Conservation (phyloP, 1,140 invertebrate genomes). For the Brachionus calyciflorus region DNA sequence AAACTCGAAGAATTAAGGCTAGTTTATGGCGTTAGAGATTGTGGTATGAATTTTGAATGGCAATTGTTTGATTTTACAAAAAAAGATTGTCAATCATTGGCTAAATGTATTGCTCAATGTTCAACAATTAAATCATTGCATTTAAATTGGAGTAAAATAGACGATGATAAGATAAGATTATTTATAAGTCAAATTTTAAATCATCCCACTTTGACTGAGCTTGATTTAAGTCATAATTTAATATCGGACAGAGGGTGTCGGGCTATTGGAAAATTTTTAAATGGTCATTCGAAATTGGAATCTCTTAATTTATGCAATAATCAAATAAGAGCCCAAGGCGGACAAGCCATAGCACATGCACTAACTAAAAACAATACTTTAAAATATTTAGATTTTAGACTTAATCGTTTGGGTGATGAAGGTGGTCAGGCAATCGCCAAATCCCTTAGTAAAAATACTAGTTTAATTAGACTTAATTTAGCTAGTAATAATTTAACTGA, state of each 20-base stretch:
- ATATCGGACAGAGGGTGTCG: constrained; percentile 59
- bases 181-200: constrained; percentile 57
- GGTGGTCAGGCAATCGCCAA: constrained; percentile 56
- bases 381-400: constrained; percentile 53
- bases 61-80: constrained; percentile 61
- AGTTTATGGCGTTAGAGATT: constrained; percentile 59
- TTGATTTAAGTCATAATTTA: constrained; percentile 60
- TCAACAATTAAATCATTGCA: constrained; percentile 28
- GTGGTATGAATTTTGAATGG: constrained; percentile 63
- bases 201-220: constrained; percentile 55
- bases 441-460: constrained; percentile 51
- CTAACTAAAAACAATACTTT: constrained; percentile 58
- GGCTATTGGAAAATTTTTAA: constrained; percentile 60
- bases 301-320: constrained; percentile 59
- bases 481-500: constrained; percentile 59
- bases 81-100: constrained; percentile 57
- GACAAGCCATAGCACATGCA: constrained; percentile 60
- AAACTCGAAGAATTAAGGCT: constrained; percentile 57
- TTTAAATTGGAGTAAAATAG: constrained; percentile 50
- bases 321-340: constrained; percentile 55
- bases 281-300: constrained; percentile 56
- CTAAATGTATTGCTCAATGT: constrained; percentile 55
- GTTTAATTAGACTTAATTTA: constrained; percentile 56
- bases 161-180: constrained; percentile 53
- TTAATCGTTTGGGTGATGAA: constrained; percentile 60